Base-by-base conservation (phyloP, 2,888 invertebrate species). In the Lasioglossum marginatum region DNA sequence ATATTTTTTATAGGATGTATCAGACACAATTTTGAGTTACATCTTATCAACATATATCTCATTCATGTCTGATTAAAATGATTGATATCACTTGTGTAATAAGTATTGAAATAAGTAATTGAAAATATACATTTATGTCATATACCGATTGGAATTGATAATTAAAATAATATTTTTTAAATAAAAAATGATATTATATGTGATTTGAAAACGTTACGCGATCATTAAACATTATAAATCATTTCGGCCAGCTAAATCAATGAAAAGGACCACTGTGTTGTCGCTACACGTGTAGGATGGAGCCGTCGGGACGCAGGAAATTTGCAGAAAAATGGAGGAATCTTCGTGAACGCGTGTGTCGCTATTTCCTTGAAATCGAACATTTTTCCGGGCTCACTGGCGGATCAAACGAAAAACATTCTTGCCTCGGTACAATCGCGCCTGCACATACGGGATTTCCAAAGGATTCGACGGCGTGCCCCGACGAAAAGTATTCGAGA, bases 321-420 rank as follows among this genome's bases (percentile, higher is more conserved):
- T 83, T 52, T 45, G 63, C 63, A 52, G 85, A 77, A 75, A 81
- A 72, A 80, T 81, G 68, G 43, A 70, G 48, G 40, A 52, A 74
- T 70, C 43, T 34, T 70, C 60, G 23, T 43, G 57, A 27, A 31
- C 16, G 48, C 43, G 74, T 60, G 63, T 60, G 63, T 52, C 79
- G 73, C 82, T 81, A 86, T 81, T 86, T 63, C 76, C 76, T 80
- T 81, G 79, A 48, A 82, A 82, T 82, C 74, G 82, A 66, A 60
- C 77, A 80, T 82, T 81, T 83, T 71, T 77, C 79, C 74, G 23
- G 63, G 68, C 74, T 73, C 63, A 37, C 77, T 63, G 70, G 5
- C 60, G 79, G 79, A 87, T 87, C 87, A 84, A 80, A 79, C 81
- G 84, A 68, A 81, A 87, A 87, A 87, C 83, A 82, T 87, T 87